Evolutionary conservation across 2,797 vertebrate genomes (phyloP).

Genomic region (Garrulus glandarius): DNA sequence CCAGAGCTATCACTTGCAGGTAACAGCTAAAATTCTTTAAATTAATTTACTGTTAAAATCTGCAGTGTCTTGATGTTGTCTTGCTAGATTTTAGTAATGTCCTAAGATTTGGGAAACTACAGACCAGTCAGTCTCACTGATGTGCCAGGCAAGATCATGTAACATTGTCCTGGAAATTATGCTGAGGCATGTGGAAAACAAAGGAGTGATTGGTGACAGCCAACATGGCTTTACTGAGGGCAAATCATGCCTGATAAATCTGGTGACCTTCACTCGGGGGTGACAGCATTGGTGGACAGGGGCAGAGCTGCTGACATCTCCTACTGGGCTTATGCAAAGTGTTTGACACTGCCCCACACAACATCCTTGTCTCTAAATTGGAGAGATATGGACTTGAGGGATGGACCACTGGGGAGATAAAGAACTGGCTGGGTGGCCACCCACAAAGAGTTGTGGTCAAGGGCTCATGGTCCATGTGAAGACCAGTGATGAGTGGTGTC

Average conservation of each 20-base stretch:
- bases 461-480: too few relatives aligned
- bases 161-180: background rate
- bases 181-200: background rate
- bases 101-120: background rate
- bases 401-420: too few relatives aligned
- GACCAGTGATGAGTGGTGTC: too few relatives aligned
- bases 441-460: too few relatives aligned
- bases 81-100: background rate
- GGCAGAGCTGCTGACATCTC: background rate
- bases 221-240: background rate
- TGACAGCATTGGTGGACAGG: fast-evolving
- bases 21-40: background rate
- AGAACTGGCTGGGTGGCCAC: too few relatives aligned
- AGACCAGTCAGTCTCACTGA: fast-evolving
- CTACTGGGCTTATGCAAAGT: too few relatives aligned
- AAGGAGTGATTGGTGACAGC: background rate
- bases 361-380: background rate
- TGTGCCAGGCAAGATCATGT: background rate
- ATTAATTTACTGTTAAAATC: background rate
- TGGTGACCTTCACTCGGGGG: too few relatives aligned
- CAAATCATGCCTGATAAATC: background rate
- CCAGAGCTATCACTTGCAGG: background rate
- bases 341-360: background rate
- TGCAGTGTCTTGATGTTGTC: background rate
- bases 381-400: too few relatives aligned